Base-by-base conservation (phyloP, 2,888 invertebrate genomes). In the Aporophyla nigra region DNA sequence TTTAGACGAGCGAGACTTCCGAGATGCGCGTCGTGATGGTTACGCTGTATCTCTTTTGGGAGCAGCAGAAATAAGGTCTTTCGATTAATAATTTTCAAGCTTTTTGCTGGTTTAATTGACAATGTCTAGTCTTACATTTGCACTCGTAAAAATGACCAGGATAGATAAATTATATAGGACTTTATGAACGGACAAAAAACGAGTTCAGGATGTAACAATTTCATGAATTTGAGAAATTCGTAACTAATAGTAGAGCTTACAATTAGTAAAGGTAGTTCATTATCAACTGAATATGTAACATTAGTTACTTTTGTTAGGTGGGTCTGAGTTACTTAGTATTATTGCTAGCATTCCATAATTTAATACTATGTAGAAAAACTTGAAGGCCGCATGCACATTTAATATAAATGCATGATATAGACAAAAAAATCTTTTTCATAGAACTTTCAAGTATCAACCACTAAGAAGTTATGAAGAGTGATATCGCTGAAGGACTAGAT, bases 361-460 rank as follows among this genome's bases (percentile, higher is more conserved):
- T 40, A 24, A 49, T 66, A 46, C 12, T 56, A 1, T n/a, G n/a
- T 56, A 51, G 14, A 58, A 71, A 53, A 79, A 70, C 43, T 0
- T 16, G 58, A 79, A 69, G 79, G 40, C 10, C 27, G 10, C 3
- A 68, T 46, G 5, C n/a, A 58, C 43, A 51, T 58, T 56, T 49
- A 16, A 16, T 10, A 9, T 19, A 19, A 51, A 71, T 79, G 5
- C 49, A 68, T 14, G 6, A 63, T 19, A 21, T 16, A 63, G 2
- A 16, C 14, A 56, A 40, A n/a, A 71, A 7, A 12, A 43, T 0
- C 33, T n/a, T 79, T 70, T 24, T 43, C 14, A 16, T 12, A 33
- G 14, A 19, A 58, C 27, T 19, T 27, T 27, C n/a, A 59, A 43
- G n/a, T 58, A 43, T 33, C 9, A 43, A 43, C 7, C 43, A 43